Conservation (phyloP, 1,140 invertebrate genomes). For the Lordiphosa mommai region DNA sequence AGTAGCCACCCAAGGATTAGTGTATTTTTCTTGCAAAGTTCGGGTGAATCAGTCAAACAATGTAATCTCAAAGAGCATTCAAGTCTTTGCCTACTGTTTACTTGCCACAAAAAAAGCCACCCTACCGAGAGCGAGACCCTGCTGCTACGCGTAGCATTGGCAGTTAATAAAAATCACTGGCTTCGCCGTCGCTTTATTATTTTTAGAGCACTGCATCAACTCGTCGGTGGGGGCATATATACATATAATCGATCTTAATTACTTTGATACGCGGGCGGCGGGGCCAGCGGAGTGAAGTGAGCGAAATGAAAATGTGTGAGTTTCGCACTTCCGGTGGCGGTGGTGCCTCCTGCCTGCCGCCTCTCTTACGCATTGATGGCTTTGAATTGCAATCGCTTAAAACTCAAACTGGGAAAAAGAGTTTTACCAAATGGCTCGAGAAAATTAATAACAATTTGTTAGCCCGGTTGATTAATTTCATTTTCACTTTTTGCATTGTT, state of each 20-base stretch:
- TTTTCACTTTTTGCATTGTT: not conserved
- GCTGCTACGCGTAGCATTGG: no score
- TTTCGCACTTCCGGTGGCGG: slow-evolving; percentile 8
- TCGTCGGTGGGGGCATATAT: slow-evolving; percentile 2
- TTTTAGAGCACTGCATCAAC: slow-evolving; percentile 21
- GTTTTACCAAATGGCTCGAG: slow-evolving; percentile 29
- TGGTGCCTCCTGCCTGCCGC: not conserved
- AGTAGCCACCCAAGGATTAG: no score
- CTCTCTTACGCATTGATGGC: slow-evolving; percentile 30
- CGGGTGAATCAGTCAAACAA: no score
- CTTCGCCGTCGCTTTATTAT: slow-evolving; percentile 22
- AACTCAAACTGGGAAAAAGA: slow-evolving; percentile 3
- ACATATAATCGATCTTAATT: slow-evolving; percentile 69
- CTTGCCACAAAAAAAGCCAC: no score
- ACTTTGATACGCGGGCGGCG: slow-evolving; percentile 27
- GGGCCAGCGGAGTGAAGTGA: slow-evolving; percentile 1
- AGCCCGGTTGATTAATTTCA: slow-evolving; percentile 39
- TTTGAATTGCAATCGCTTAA: slow-evolving; percentile 66
- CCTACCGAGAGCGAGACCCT: no score
- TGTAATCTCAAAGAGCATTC: no score
- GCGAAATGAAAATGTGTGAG: slow-evolving; percentile 10
- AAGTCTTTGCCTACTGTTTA: no score
- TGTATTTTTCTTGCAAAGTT: no score
- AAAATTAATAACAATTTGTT: slow-evolving; percentile 60
- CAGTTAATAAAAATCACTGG: slow-evolving; percentile 39